These are phyloP conservation scores for Arctocebus calabarensis DNA, from an alignment of 2,797 vertebrate genomes.

Conservation along the genomic window DNA sequence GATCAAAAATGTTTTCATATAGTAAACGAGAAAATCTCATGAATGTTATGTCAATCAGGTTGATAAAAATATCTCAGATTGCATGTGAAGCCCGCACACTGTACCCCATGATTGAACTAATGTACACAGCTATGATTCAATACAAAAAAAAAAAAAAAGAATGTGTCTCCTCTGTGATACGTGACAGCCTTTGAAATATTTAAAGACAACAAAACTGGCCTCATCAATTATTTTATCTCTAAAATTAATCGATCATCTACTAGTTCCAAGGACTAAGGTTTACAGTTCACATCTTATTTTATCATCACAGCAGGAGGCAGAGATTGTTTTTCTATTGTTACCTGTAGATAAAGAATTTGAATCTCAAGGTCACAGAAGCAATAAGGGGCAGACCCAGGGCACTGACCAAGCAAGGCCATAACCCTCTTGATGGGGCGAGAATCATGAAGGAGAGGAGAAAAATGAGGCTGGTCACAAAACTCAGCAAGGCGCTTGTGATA, in stretches of 20 bases:
- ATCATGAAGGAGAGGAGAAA: background rate
- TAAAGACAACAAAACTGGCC: background rate
- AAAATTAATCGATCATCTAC: background rate
- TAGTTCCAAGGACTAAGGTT: constrained; percentile 10
- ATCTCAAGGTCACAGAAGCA: background rate
- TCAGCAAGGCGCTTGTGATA: background rate
- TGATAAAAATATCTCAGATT: too few relatives aligned
- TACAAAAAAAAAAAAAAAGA: too few relatives aligned
- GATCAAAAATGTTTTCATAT: too few relatives aligned
- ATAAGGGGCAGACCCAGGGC: background rate
- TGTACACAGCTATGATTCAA: too few relatives aligned
- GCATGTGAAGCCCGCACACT: too few relatives aligned
- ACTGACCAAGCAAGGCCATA: background rate
- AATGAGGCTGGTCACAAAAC: background rate
- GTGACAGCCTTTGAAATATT: background rate
- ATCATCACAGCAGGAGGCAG: background rate
- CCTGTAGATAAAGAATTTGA: constrained; percentile 23
- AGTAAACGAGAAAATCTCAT: too few relatives aligned
- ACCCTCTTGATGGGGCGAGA: background rate
- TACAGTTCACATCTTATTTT: background rate
- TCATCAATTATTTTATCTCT: background rate
- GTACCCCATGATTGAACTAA: too few relatives aligned
- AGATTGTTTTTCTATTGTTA: background rate
- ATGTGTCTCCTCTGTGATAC: background rate
- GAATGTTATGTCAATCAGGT: too few relatives aligned